Evolutionary conservation across 2,113 vertebrate species (phyloP).

Genomic region (Carollia perspicillata): DNA sequence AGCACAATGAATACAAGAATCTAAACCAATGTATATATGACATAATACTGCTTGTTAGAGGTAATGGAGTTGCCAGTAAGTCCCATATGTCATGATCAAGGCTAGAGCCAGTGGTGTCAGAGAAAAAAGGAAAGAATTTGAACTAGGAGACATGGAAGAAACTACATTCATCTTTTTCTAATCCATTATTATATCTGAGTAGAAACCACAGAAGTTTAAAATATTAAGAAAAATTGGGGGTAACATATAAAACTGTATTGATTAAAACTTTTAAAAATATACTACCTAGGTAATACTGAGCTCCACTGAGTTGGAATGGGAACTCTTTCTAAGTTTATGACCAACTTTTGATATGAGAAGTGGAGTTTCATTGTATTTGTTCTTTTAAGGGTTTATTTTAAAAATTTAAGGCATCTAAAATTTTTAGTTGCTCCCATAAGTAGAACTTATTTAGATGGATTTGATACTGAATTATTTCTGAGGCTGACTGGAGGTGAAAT

Average conservation of each 20-base stretch:
- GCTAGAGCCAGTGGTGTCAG: background rate
- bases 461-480: background rate
- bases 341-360: background rate
- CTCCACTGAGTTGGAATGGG: background rate
- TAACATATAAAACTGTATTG: background rate
- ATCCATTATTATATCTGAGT: background rate
- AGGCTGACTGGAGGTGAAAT: background rate
- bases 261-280: background rate
- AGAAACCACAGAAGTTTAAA: background rate
- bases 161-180: background rate
- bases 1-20: background rate
- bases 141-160: background rate
- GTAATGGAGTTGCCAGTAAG: background rate
- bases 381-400: background rate
- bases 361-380: slow-evolving; percentile 1
- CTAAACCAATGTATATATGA: background rate
- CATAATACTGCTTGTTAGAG: accelerated
- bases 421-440: background rate
- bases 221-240: background rate
- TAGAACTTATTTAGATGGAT: background rate
- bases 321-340: background rate
- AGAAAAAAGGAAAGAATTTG: background rate
- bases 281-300: background rate
- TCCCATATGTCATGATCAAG: background rate
- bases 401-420: background rate